These are phyloP conservation scores for Luidia sarsii DNA, from an alignment of 53 echinoderm and acorn worm genomes.

Conservation along the genomic window DNA sequence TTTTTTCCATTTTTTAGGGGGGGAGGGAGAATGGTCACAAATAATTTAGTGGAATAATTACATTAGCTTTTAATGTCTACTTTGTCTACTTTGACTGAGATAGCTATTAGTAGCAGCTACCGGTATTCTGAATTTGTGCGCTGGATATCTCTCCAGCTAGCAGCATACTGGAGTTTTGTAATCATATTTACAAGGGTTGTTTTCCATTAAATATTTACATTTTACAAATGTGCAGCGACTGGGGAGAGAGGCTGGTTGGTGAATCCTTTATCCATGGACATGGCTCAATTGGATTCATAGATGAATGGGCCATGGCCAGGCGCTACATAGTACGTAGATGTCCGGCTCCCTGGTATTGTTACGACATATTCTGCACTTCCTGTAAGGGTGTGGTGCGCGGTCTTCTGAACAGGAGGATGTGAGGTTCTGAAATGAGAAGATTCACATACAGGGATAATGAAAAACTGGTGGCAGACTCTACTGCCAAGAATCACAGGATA, in stretches of 20 bases:
- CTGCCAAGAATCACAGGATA: too few species aligned
- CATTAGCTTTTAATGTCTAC: background rate
- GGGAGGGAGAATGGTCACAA: too few species aligned
- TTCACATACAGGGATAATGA: too few species aligned
- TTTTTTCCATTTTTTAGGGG: background rate
- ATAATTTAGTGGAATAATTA: background rate
- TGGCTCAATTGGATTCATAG: too few species aligned
- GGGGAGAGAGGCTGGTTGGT: background rate
- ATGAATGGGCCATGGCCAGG: too few species aligned
- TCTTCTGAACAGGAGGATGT: conserved; percentile 94
- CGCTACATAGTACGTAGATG: too few species aligned
- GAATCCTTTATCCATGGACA: too few species aligned
- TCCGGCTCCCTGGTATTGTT: background rate
- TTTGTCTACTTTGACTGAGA: too few species aligned
- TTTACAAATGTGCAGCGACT: background rate
- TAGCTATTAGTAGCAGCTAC: too few species aligned
- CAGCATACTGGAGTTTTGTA: too few species aligned
- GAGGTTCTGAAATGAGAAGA: conserved; percentile 76
- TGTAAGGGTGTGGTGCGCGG: conserved; percentile 37
- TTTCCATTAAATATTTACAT: conserved; percentile 1
- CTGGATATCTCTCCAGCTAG: background rate
- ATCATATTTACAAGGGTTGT: conserved; percentile 1
- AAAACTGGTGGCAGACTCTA: too few species aligned
- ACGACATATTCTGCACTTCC: conserved; percentile 31
- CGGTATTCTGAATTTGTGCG: background rate